Percentiles rank a stretch among this genome's conserved stretches.
Conservation (phyloP, 2,888 invertebrate genomes). For the Bimastos eiseni region DNA sequence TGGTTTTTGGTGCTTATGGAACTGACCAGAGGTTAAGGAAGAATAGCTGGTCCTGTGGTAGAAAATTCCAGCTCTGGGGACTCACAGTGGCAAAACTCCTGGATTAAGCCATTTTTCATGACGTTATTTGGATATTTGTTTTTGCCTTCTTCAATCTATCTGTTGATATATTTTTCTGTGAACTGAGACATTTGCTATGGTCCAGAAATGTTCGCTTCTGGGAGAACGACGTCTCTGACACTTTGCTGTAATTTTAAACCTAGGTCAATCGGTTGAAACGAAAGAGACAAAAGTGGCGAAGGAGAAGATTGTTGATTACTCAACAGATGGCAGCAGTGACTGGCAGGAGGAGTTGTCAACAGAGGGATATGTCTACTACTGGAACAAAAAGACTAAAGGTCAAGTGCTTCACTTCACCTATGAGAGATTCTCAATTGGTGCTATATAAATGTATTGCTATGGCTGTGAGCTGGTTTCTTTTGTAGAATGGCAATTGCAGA, state of each 20-base stretch:
- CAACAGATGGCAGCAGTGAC: constrained; percentile 54
- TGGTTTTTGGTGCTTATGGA: too few species aligned
- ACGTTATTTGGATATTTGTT: too few species aligned
- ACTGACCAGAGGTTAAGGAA: too few species aligned
- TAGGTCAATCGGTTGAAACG: not conserved
- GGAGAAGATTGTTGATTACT: not conserved
- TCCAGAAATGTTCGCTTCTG: not conserved
- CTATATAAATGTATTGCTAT: not conserved
- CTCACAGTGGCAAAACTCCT: too few species aligned
- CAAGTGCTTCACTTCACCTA: not conserved
- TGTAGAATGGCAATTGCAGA: not conserved
- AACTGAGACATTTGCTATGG: too few species aligned
- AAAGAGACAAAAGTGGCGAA: not conserved
- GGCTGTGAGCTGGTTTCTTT: not conserved
- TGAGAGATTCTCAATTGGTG: not conserved
- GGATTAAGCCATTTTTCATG: too few species aligned
- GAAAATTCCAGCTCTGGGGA: too few species aligned
- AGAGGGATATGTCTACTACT: constrained; percentile 80
- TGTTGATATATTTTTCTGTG: too few species aligned
- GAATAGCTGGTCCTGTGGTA: too few species aligned
- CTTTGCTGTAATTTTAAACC: not conserved
- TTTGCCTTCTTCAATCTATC: too few species aligned
- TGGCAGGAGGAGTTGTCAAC: constrained; percentile 82
- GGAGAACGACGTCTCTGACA: not conserved
- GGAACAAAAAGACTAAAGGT: constrained; percentile 74